Evolutionary conservation across 2,113 vertebrate species (phyloP).

Genomic region (Macquaria ambigua): DNA sequence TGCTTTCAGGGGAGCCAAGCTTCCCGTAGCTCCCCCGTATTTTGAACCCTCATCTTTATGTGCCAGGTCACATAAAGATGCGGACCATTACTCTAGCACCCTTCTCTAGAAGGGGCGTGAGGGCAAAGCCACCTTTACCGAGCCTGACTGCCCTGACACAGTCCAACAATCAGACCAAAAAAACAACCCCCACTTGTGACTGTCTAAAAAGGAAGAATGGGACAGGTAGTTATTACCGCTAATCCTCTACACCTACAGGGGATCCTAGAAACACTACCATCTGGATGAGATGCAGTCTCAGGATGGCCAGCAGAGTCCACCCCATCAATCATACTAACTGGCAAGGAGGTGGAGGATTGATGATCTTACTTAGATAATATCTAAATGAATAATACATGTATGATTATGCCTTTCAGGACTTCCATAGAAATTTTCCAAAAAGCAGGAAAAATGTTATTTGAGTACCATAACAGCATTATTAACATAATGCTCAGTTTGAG

Average conservation of each 20-base stretch:
- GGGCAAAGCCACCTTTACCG: background rate
- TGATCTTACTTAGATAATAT: background rate
- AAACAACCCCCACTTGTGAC: background rate
- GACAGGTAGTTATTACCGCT: background rate
- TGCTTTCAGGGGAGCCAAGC: too few species aligned
- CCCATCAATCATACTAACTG: constrained; percentile 16
- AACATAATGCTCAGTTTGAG: constrained; percentile 12
- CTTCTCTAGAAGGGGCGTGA: background rate
- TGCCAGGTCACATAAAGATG: constrained; percentile 3
- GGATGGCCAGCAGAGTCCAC: background rate
- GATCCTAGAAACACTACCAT: background rate
- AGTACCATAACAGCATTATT: background rate
- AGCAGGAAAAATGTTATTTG: background rate
- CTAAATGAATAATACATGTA: constrained; percentile 13
- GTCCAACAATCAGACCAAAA: background rate
- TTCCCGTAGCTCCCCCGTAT: too few species aligned
- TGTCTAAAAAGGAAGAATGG: background rate
- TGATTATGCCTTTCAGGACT: background rate
- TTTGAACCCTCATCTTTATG: too few species aligned
- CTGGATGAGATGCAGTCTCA: background rate
- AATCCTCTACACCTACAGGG: background rate
- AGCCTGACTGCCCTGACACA: background rate
- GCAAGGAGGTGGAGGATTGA: background rate
- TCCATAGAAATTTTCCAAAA: background rate
- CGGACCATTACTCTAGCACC: background rate